Evolutionary conservation across 1,140 invertebrate genomes (phyloP).

Genomic region (Wasmannia auropunctata): DNA sequence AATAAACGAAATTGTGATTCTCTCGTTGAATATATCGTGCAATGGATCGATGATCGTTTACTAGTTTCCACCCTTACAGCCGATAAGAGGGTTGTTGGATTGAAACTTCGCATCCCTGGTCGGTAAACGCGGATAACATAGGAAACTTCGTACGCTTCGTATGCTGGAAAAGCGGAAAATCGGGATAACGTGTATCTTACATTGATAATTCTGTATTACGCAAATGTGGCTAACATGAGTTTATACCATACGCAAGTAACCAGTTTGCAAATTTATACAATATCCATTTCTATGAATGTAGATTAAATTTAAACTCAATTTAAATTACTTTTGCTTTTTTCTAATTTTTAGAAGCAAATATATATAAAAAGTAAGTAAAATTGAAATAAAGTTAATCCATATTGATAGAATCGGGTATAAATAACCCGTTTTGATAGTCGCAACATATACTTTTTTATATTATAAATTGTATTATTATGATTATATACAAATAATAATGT

Average conservation of each 20-base stretch:
- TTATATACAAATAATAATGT: neutral
- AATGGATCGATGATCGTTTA: slow-evolving; percentile 5
- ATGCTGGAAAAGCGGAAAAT: slow-evolving; percentile 59
- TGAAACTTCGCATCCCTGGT: slow-evolving; percentile 60
- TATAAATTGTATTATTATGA: neutral
- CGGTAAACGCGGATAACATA: slow-evolving; percentile 72
- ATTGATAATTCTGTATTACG: slow-evolving; percentile 56
- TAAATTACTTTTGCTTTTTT: too few species aligned
- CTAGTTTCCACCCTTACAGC: slow-evolving; percentile 32
- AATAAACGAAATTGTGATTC: neutral
- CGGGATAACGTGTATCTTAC: slow-evolving; percentile 29
- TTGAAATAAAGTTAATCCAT: too few species aligned
- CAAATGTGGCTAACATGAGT: neutral
- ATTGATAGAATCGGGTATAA: neutral
- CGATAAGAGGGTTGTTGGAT: slow-evolving; percentile 53
- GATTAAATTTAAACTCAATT: too few species aligned
- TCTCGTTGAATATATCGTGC: neutral
- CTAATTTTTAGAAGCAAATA: too few species aligned
- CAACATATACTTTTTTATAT: neutral
- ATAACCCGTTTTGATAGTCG: neutral
- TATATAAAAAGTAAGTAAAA: too few species aligned
- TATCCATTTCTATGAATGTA: neutral
- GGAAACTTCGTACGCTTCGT: slow-evolving; percentile 54
- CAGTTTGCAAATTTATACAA: neutral
- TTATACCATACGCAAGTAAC: neutral